Conservation (phyloP, 2,113 vertebrate genomes). For the Rattus rattus region DNA sequence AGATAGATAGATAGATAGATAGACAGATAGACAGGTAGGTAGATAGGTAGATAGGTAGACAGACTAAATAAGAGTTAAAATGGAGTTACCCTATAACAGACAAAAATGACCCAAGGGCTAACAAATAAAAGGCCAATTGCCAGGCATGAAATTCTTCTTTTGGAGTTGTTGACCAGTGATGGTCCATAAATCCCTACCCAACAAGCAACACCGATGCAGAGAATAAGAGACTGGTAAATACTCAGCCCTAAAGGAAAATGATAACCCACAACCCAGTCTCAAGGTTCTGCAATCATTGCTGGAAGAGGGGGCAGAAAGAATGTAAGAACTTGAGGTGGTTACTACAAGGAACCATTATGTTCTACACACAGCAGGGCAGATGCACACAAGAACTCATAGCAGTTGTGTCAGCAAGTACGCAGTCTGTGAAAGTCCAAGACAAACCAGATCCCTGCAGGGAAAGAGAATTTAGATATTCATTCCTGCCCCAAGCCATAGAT, state of each 20-base stretch:
- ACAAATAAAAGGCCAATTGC: background rate
- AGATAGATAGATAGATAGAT: background rate
- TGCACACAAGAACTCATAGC: background rate
- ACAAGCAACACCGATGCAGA: background rate
- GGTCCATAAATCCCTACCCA: accelerated
- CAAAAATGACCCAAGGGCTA: background rate
- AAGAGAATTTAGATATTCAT: background rate
- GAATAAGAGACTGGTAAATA: background rate
- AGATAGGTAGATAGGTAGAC: background rate
- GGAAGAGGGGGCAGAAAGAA: background rate
- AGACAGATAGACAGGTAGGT: background rate
- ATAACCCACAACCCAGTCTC: background rate
- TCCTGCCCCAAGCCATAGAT: background rate
- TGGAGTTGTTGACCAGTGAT: background rate
- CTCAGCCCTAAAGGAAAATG: background rate
- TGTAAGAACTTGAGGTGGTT: no score
- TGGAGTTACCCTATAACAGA: background rate
- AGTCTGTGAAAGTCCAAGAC: no score
- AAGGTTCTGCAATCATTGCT: background rate
- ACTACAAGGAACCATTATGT: background rate
- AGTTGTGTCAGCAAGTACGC: background rate
- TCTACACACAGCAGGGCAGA: background rate
- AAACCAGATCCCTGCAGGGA: background rate
- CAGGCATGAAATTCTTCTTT: background rate
- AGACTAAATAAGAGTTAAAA: background rate